Conservation (phyloP, 2,797 vertebrate species). For the Squalus acanthias region DNA sequence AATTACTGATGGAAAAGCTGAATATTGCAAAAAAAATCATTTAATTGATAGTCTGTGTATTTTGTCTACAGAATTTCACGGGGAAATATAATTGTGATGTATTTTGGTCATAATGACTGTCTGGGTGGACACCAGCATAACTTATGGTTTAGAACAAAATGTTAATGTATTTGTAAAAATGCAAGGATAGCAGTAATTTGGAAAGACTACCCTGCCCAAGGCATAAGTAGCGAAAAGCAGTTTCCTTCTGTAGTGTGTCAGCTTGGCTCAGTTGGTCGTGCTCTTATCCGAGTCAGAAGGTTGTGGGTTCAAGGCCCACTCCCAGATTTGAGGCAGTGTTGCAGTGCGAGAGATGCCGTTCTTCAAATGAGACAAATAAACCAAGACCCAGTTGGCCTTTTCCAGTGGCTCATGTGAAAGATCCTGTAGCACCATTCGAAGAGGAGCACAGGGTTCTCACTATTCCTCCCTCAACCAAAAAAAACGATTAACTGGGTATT, state of each 20-base stretch:
- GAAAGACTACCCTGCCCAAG: neutral
- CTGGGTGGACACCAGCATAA: neutral
- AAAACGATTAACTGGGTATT: neutral
- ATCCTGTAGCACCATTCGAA: too few relatives aligned
- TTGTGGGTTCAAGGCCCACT: neutral
- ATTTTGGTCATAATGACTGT: neutral
- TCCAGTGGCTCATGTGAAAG: neutral
- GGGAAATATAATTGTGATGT: neutral
- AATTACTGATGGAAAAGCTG: neutral
- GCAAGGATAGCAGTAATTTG: too few relatives aligned
- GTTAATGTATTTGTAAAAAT: too few relatives aligned
- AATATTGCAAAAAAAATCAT: conserved; percentile 23
- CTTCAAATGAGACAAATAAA: neutral
- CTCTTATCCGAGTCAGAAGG: neutral
- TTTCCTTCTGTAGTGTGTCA: neutral
- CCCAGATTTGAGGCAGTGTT: neutral
- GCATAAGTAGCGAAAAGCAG: neutral
- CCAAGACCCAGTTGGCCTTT: neutral
- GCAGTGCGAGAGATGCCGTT: neutral
- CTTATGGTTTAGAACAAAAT: neutral
- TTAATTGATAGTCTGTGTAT: conserved; percentile 5
- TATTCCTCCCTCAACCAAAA: neutral
- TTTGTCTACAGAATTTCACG: neutral
- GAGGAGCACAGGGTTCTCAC: neutral
- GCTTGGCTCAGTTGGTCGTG: neutral